phyloP scores from a whole-genome alignment of 1,140 invertebrate species.

The Adoxophyes honmai region DNA sequence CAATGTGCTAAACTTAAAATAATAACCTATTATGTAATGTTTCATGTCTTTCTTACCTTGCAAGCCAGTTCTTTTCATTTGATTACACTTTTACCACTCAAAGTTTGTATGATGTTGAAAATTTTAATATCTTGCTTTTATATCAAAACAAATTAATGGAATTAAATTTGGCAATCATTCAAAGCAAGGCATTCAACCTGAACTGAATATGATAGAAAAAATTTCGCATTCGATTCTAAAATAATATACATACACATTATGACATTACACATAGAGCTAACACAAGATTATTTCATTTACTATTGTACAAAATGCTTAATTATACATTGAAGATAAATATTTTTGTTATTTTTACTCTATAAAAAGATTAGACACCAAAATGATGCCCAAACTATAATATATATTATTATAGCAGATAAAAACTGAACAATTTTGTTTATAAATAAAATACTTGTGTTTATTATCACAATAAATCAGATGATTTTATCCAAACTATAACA shows the following conservation, averaged over 20 bases:
- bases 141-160: not conserved
- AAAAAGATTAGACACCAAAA: not conserved
- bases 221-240: not conserved
- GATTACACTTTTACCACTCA: slow-evolving; percentile 25
- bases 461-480: slow-evolving; percentile 10
- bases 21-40: slow-evolving; percentile 57
- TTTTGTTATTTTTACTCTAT: slow-evolving; percentile 3
- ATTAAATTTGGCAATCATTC: slow-evolving; percentile 13
- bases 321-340: slow-evolving; percentile 11
- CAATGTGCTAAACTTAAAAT: slow-evolving; percentile 74
- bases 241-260: not conserved
- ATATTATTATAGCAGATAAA: not conserved
- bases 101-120: slow-evolving; percentile 16
- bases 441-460: slow-evolving; percentile 4
- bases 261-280: slow-evolving; percentile 10
- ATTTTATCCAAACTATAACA: not conserved
- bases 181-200: slow-evolving; percentile 4
- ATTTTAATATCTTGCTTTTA: slow-evolving; percentile 6
- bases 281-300: slow-evolving; percentile 5
- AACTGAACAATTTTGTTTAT: not conserved
- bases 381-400: not conserved
- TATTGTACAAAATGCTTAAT: slow-evolving; percentile 14
- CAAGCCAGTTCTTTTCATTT: slow-evolving; percentile 52
- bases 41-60: slow-evolving; percentile 60
- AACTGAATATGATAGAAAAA: not conserved